Conservation (phyloP, 1,140 invertebrate species). For the Conopomorpha cramerella region DNA sequence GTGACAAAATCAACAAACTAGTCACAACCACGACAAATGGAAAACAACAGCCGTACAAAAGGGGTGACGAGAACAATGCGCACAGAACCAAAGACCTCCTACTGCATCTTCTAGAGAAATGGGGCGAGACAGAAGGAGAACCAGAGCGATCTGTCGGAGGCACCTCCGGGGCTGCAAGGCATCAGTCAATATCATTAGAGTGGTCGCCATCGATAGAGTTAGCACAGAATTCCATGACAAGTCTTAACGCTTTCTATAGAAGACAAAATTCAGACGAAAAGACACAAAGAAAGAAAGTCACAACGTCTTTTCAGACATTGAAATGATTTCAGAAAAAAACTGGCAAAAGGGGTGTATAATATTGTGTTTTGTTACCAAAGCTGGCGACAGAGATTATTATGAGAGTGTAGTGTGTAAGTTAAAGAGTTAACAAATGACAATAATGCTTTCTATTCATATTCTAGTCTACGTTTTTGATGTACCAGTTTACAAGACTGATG, state of each 20-base stretch:
- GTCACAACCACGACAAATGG: slow-evolving; percentile 37
- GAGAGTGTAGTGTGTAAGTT: no score
- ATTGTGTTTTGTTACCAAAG: slow-evolving; percentile 59
- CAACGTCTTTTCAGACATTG: slow-evolving; percentile 16
- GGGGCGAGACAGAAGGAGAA: slow-evolving; percentile 64
- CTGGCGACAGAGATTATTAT: slow-evolving; percentile 40
- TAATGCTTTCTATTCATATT: no score
- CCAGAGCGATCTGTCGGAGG: slow-evolving; percentile 42
- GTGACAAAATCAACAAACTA: slow-evolving; percentile 49
- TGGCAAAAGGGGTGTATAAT: no score
- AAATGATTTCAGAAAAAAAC: no score
- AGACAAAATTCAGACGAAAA: slow-evolving; percentile 64
- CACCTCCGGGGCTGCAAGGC: slow-evolving; percentile 46
- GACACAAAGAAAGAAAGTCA: slow-evolving; percentile 48
- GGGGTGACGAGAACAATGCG: slow-evolving; percentile 58
- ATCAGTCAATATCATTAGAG: slow-evolving; percentile 63
- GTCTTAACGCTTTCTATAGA: slow-evolving; percentile 70
- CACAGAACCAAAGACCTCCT: slow-evolving; percentile 74
- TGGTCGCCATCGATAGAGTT: slow-evolving; percentile 61
- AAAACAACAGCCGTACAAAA: slow-evolving; percentile 42
- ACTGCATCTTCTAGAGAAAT: slow-evolving; percentile 72
- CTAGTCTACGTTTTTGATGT: no score
- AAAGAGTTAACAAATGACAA: no score
- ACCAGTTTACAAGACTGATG: no score
- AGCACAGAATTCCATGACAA: slow-evolving; percentile 65